Conservation (phyloP, 2,888 invertebrate genomes). For the Calliphora vomitoria region DNA sequence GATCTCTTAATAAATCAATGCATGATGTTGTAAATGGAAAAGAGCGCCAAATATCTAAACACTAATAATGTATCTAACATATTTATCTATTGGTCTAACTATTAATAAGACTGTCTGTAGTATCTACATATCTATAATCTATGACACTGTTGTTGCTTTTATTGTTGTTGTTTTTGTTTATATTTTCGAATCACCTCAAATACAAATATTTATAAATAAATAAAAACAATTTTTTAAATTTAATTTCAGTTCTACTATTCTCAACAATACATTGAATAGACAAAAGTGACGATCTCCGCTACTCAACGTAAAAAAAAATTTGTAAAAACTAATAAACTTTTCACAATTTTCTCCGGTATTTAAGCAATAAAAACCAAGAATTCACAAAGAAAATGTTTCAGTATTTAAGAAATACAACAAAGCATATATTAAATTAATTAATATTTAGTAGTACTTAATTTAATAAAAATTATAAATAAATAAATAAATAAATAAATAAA, state of each 20-base stretch:
- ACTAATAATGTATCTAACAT: background rate
- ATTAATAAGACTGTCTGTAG: background rate
- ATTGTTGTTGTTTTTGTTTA: constrained; percentile 43
- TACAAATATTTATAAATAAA: constrained; percentile 55
- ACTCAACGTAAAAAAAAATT: background rate
- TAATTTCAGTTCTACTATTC: constrained; percentile 14
- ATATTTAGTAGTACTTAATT: background rate
- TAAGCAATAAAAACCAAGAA: constrained; percentile 7
- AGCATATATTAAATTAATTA: constrained; percentile 3
- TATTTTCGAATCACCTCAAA: constrained; percentile 26
- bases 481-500: background rate
- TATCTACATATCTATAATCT: background rate
- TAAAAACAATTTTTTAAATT: constrained; percentile 35
- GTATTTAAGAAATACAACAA: background rate
- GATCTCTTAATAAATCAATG: constrained; percentile 1
- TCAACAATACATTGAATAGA: constrained; percentile 22
- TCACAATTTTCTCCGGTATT: constrained; percentile 20
- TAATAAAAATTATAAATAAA: no score
- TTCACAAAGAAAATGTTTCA: constrained; percentile 3
- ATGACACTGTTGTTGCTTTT: background rate
- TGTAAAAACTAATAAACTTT: constrained; percentile 8
- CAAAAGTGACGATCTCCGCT: background rate
- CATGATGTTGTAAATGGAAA: constrained; percentile 8
- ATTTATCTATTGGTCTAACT: constrained; percentile 9
- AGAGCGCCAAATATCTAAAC: background rate